Conservation (phyloP, 2,797 vertebrate species). For the Phoxinus dragarum region DNA sequence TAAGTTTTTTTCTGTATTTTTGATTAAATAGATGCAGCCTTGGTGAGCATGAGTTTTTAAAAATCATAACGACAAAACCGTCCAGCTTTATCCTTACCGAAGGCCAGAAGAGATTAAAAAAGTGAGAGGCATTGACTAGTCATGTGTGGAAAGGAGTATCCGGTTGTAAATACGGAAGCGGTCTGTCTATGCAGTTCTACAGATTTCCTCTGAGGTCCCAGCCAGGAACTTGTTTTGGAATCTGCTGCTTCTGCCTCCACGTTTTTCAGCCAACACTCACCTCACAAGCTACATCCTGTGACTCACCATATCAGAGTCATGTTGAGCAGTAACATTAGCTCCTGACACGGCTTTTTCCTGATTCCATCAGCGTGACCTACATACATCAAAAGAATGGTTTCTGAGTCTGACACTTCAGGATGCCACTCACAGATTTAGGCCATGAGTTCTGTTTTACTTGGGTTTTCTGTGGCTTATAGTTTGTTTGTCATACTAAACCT, state of each 20-base stretch:
- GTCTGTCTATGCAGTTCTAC: constrained; percentile 62
- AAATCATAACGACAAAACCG: background rate
- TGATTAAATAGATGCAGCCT: no score
- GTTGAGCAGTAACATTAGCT: constrained; percentile 67
- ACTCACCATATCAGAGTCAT: constrained; percentile 71
- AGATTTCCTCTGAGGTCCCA: constrained; percentile 66
- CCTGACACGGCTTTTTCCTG: constrained; percentile 56
- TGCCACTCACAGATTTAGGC: background rate
- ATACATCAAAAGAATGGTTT: constrained; percentile 42
- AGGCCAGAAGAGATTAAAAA: constrained; percentile 31
- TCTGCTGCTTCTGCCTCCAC: constrained; percentile 57
- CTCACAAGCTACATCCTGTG: constrained; percentile 77
- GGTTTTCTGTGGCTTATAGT: background rate
- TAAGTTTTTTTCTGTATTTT: background rate
- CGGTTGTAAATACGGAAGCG: constrained; percentile 52
- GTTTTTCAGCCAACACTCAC: constrained; percentile 58
- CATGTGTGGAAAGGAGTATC: constrained; percentile 51
- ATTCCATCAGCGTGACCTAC: constrained; percentile 66
- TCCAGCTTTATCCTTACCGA: constrained; percentile 31
- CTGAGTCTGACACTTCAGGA: background rate
- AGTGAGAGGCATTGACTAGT: constrained; percentile 39
- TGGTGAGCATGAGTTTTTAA: background rate
- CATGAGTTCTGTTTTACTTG: background rate
- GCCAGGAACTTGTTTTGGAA: constrained; percentile 66
- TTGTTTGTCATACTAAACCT: background rate